Evolutionary conservation across 1,140 invertebrate genomes (phyloP), one percentile per base, ranked within the genome.

Genomic region (Pararge aegeria): DNA sequence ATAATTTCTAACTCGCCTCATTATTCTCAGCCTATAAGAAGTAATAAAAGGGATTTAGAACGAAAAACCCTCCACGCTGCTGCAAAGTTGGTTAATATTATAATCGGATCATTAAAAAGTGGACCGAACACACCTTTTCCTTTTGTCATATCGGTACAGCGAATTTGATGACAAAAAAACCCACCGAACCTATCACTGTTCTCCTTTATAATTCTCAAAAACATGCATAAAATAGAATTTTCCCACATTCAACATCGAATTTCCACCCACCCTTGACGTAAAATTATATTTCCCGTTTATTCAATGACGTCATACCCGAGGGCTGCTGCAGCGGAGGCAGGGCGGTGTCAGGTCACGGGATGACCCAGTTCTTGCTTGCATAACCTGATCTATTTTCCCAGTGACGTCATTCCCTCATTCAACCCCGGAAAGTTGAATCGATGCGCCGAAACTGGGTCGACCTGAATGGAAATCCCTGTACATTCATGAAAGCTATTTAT

Each of bases 371-470:
- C 54, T 18, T 64, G 56, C 76, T 74, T 83, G 81, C 82, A 82
- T 74, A 79, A 73, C 73, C 80, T 83, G 80, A 63, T 69, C 82
- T 71, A 83, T 70, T 83, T 84, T 78, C 78, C 54, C 66, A 68
- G 68, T 88, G 83, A 88, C 83, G 85, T 88, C 85, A 88, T 71
- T 61, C 62, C 60, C 58, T 68, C 81, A 88, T 86, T 88, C 80
- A 89, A 61, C 75, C 75, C 78, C 79, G 71, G 68, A 61, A 62
- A 78, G 69, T 52, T 85, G 76, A 85, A 87, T 87, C 82, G 78
- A 87, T 84, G 83, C 70, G 64, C 68, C 72, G 40, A 72, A 84
- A 81, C 72, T 85, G 72, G 82, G 82, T 81, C 80, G 75, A 70
- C 57, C 74, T 88, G 78, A 88, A 88, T 88, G 83, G 54, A 74